Base-by-base conservation (phyloP, 1,140 invertebrate genomes). In the Glossosoma conforme region DNA sequence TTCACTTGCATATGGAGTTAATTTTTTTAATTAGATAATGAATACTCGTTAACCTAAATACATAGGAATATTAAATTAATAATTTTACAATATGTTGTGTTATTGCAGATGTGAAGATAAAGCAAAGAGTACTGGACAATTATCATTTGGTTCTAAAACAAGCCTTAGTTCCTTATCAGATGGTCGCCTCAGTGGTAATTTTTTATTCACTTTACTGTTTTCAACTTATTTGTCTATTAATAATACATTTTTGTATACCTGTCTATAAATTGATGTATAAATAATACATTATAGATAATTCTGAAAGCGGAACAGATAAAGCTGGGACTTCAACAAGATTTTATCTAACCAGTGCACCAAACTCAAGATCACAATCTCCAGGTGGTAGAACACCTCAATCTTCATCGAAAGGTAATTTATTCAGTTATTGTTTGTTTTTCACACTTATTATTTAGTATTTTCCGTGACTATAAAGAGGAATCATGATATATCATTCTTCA, bases 121-220 rank as follows among this genome's bases (percentile, higher is more conserved):
- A 40, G 17, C 32, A 15, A 4, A 28, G 10, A 33, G 32, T n/a
- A 42, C 19, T 13, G 18, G 36, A 19, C 21, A 15, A 1, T 14
- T 33, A 11, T 43, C 14, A 32, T 44, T 36, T 37, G 41, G 20
- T 28, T 44, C 48, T 2, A 50, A 51, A 51, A 44, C 40, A 19
- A 51, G 48, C 37, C 41, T 51, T 6, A 44, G 35, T 44, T 51
- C 48, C 17, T 37, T 51, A 18, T 51, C 48, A 0, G 48, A 51
- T 38, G 15, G 40, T 18, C 32, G 33, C 19, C 33, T 36, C 44
- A 44, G 15, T 44, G 41, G 36, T 38, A 17, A 17, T 38, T 17
- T n/a, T 5, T 38, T 36, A 9, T 14, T 5, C 5, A 36, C n/a
- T 28, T 28, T n/a, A 28, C n/a, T 28, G 6, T 8, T 28, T 8